Conservation (phyloP, 1,140 invertebrate genomes). For the Nasonia giraulti region DNA sequence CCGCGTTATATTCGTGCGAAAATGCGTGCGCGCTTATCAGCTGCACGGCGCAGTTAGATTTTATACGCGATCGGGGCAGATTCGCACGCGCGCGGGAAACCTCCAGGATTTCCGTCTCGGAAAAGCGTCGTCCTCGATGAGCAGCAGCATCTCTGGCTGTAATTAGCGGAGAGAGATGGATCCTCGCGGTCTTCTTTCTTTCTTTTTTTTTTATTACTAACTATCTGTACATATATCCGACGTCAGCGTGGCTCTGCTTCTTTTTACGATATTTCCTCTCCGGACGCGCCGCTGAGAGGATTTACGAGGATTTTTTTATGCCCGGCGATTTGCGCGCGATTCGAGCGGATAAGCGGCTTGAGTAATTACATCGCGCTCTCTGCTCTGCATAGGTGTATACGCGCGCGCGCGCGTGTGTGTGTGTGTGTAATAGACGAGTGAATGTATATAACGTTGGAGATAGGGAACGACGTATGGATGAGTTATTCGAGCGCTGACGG, state of each 20-base stretch:
- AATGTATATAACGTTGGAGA: background rate
- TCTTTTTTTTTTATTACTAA: background rate
- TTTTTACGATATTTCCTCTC: background rate
- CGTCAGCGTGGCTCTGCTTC: background rate
- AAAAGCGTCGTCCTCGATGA: constrained; percentile 52
- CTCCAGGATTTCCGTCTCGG: constrained; percentile 44
- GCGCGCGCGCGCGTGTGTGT: too few relatives aligned
- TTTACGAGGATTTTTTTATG: constrained; percentile 18
- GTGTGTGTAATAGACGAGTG: too few relatives aligned
- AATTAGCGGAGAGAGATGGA: constrained; percentile 6
- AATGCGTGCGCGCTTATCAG: constrained; percentile 29
- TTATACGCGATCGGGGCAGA: constrained; percentile 37
- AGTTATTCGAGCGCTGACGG: background rate
- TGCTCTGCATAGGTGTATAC: background rate
- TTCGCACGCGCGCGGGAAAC: constrained; percentile 38
- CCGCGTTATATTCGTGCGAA: constrained; percentile 17
- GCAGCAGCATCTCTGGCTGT: constrained; percentile 31
- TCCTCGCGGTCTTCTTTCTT: background rate
- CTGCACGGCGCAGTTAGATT: constrained; percentile 11
- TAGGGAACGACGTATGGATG: background rate
- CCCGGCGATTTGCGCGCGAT: constrained; percentile 11
- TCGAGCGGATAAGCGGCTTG: constrained; percentile 6
- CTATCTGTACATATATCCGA: background rate
- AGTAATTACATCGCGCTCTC: background rate
- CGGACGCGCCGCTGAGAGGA: background rate